These are phyloP conservation scores for Pissodes strobi DNA, from an alignment of 1,140 invertebrate genomes.

Conservation along the genomic window DNA sequence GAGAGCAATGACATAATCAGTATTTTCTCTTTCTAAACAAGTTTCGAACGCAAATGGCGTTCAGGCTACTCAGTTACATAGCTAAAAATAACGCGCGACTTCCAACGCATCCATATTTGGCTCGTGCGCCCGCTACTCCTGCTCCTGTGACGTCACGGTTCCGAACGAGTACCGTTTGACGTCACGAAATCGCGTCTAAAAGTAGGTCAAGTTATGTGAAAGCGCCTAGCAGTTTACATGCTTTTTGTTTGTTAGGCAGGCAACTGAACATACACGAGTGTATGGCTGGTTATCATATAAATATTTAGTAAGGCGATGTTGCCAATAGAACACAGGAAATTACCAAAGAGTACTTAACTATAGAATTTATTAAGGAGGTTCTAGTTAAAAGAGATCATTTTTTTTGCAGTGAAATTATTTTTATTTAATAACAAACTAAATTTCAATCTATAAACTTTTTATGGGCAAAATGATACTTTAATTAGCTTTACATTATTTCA, in stretches of 20 bases:
- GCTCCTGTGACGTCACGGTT: conserved; percentile 25
- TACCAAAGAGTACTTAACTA: too few species aligned
- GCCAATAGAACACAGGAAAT: too few species aligned
- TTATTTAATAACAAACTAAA: too few species aligned
- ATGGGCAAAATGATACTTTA: too few species aligned
- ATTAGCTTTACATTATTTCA: too few species aligned
- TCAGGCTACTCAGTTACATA: conserved; percentile 8
- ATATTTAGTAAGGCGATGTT: too few species aligned
- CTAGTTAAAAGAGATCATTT: too few species aligned
- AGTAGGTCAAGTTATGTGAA: conserved; percentile 7
- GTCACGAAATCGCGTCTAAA: conserved; percentile 1
- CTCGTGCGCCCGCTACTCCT: background rate
- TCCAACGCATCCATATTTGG: conserved; percentile 29
- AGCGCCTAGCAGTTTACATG: background rate
- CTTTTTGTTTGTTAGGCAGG: background rate
- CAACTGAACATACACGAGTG: conserved; percentile 14
- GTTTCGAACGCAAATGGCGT: conserved; percentile 13
- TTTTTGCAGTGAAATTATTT: too few species aligned
- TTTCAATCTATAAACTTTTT: too few species aligned
- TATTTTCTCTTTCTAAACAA: conserved; percentile 21
- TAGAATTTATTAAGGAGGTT: too few species aligned
- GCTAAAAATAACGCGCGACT: conserved; percentile 25
- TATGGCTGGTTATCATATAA: too few species aligned
- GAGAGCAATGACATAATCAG: conserved; percentile 26
- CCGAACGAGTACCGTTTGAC: background rate